Conservation (phyloP, 2,888 invertebrate genomes). For the Oegoconia quadripuncta region DNA sequence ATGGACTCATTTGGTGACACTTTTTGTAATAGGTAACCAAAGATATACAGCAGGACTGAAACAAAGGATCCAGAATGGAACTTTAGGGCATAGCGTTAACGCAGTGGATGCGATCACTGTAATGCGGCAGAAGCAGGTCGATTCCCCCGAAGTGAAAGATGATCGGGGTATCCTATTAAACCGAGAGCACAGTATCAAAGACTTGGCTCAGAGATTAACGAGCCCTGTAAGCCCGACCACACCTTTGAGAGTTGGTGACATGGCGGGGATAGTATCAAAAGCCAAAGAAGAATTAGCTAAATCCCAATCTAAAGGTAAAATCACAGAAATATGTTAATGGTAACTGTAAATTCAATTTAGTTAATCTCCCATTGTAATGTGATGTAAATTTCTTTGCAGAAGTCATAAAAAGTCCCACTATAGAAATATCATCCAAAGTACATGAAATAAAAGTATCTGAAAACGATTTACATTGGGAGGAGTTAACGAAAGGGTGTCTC, state of each 20-base stretch:
- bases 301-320: constrained; percentile 87
- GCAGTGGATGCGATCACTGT: constrained; percentile 58
- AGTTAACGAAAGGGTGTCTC: constrained; percentile 85
- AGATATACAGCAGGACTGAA: constrained; percentile 78
- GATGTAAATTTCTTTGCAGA: constrained; percentile 69
- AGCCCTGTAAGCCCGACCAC: constrained; percentile 80
- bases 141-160: constrained; percentile 78
- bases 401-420: constrained; percentile 84
- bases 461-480: constrained; percentile 97
- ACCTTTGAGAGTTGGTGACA: constrained; percentile 85
- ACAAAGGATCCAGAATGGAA: constrained; percentile 80
- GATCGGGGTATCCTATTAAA: constrained; percentile 84
- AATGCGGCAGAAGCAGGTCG: constrained; percentile 76
- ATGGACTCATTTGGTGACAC: neutral
- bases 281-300: constrained; percentile 95
- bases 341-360: neutral
- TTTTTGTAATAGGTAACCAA: constrained; percentile 67
- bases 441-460: constrained; percentile 91
- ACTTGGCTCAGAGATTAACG: constrained; percentile 90
- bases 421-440: constrained; percentile 82
- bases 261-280: constrained; percentile 94
- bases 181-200: constrained; percentile 92
- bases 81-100: constrained; percentile 73
- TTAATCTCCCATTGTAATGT: neutral
- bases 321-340: neutral